These are phyloP conservation scores for Emys orbicularis DNA, from an alignment of 2,797 vertebrate genomes.

Conservation along the genomic window DNA sequence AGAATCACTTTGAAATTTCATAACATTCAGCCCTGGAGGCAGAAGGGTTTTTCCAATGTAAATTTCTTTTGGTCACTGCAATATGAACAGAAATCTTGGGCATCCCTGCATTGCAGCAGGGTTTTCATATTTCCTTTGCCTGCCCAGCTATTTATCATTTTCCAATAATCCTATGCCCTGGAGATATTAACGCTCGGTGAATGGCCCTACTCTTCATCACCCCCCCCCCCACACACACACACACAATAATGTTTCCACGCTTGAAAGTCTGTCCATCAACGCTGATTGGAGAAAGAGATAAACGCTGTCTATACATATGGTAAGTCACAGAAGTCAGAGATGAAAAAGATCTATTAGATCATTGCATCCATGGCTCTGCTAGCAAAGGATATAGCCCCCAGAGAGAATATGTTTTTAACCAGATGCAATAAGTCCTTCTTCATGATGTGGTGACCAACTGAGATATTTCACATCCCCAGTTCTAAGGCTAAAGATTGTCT, in stretches of 20 bases:
- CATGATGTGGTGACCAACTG: conserved; percentile 39
- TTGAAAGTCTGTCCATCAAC: conserved; percentile 58
- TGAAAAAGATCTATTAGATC: conserved; percentile 71
- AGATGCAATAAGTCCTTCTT: conserved; percentile 64
- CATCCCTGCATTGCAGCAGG: conserved; percentile 47
- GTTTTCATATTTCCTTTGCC: conserved; percentile 71
- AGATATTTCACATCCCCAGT: conserved; percentile 67
- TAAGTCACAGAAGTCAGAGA: conserved; percentile 61
- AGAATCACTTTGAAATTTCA: conserved; percentile 71
- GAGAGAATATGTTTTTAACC: conserved; percentile 53
- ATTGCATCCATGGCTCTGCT: not conserved
- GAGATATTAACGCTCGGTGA: conserved; percentile 83
- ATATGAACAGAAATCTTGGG: conserved; percentile 69
- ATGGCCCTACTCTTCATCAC: conserved; percentile 41
- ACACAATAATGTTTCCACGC: conserved; percentile 69
- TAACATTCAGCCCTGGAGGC: conserved; percentile 74
- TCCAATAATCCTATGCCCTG: conserved; percentile 89
- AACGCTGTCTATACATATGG: conserved; percentile 67
- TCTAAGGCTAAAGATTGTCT: conserved; percentile 69
- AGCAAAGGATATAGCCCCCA: conserved; percentile 40
- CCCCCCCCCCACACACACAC: too few relatives aligned
- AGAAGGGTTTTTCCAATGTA: conserved; percentile 77
- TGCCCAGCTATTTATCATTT: conserved; percentile 84
- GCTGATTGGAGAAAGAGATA: conserved; percentile 66
- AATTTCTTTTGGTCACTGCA: conserved; percentile 73